Percentiles rank a stretch among this genome's conserved stretches.
Conservation (phyloP, 2,113 vertebrate species). For the Spilogale gracilis region DNA sequence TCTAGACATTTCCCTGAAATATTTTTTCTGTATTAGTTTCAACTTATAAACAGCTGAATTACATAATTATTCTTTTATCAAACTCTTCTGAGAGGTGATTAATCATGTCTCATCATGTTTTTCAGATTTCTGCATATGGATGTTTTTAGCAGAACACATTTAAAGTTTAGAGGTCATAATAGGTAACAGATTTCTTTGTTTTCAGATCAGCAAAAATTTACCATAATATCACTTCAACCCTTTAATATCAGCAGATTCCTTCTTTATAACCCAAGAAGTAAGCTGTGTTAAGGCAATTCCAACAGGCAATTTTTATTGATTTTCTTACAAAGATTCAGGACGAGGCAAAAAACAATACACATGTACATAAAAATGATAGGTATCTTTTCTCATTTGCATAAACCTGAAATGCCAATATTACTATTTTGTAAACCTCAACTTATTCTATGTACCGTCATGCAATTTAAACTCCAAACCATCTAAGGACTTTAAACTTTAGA, state of each 20-base stretch:
- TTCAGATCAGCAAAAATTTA: slow-evolving; percentile 72
- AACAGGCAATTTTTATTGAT: background rate
- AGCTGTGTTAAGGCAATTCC: background rate
- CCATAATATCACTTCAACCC: slow-evolving; percentile 2
- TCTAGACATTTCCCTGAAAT: background rate
- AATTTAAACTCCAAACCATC: background rate
- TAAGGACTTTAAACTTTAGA: background rate
- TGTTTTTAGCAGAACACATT: background rate
- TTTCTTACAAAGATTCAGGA: background rate
- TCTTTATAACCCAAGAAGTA: background rate
- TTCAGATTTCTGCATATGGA: slow-evolving; percentile 26
- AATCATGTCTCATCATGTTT: slow-evolving; percentile 58
- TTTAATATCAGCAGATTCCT: slow-evolving; percentile 36
- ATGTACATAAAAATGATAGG: background rate
- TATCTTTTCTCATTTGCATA: background rate
- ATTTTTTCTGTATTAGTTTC: slow-evolving; percentile 39
- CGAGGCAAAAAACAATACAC: background rate
- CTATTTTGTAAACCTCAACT: background rate
- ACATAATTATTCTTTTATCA: slow-evolving; percentile 53
- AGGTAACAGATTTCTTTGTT: slow-evolving; percentile 53
- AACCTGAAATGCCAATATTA: background rate
- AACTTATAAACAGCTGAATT: slow-evolving; percentile 50
- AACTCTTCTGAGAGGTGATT: slow-evolving; percentile 68
- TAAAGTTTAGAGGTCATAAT: slow-evolving; percentile 43
- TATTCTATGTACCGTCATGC: background rate